Percentiles rank a stretch among this genome's conserved stretches.
phyloP scores from a whole-genome alignment of 1,140 invertebrate species.

The Thaumetopoea pityocampa region DNA sequence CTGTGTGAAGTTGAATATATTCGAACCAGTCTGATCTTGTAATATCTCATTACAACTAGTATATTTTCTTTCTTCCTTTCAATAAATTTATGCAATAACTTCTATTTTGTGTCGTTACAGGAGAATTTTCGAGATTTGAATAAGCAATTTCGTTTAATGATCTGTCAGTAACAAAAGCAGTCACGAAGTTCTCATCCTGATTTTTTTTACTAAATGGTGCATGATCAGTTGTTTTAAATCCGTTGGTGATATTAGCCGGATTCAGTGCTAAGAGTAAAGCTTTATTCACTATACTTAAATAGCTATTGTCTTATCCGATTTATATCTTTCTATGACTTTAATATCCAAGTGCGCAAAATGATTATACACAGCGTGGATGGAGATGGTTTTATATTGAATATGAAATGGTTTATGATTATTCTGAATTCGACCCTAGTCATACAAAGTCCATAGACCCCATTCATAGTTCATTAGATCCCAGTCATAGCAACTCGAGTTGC shows the following conservation, averaged over 20 bases:
- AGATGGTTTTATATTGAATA: neutral
- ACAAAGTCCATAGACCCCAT: too few relatives aligned
- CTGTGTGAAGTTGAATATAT: too few relatives aligned
- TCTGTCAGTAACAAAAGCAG: slow-evolving; percentile 3
- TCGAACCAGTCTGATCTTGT: too few relatives aligned
- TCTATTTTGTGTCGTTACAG: neutral
- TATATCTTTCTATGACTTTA: slow-evolving; percentile 1
- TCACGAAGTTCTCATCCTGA: slow-evolving; percentile 1
- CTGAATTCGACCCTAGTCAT: neutral
- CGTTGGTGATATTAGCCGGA: slow-evolving; percentile 1
- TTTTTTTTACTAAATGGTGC: slow-evolving; percentile 1
- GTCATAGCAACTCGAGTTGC: neutral
- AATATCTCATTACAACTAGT: too few relatives aligned
- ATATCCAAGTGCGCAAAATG: neutral
- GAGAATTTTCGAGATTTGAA: neutral
- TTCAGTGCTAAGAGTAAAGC: slow-evolving; percentile 1
- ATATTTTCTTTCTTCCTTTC: too few relatives aligned
- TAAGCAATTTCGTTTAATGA: neutral
- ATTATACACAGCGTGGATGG: neutral
- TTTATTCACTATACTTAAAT: slow-evolving; percentile 2
- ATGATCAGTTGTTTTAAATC: neutral
- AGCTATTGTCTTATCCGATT: neutral
- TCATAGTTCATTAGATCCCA: too few relatives aligned
- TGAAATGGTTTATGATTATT: slow-evolving; percentile 1
- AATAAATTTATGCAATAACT: too few relatives aligned